Conservation (phyloP, 2,888 invertebrate species). For the Caenorhabditis panamensis region DNA sequence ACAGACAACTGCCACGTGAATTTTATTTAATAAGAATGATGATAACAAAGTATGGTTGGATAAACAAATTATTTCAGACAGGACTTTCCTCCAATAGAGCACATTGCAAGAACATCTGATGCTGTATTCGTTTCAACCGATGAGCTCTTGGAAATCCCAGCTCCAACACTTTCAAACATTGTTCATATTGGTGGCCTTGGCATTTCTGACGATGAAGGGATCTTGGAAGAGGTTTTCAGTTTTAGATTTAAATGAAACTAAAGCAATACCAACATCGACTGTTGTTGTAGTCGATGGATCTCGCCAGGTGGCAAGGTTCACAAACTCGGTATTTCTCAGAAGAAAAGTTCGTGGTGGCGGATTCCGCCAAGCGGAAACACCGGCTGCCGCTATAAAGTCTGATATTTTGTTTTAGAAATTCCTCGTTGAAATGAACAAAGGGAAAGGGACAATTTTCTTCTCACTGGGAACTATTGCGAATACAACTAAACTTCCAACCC, state of each 20-base stretch:
- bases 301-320: too few species aligned
- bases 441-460: conserved; percentile 68
- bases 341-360: too few species aligned
- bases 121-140: conserved; percentile 72
- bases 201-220: not conserved
- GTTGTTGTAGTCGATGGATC: too few species aligned
- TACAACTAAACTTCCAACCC: conserved; percentile 63
- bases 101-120: conserved; percentile 66
- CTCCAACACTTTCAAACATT: conserved; percentile 69
- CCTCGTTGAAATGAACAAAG: conserved; percentile 58
- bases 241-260: not conserved
- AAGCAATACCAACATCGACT: too few species aligned
- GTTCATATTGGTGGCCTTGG: conserved; percentile 72
- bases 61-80: conserved; percentile 31
- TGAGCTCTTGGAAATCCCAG: conserved; percentile 71
- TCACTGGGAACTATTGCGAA: conserved; percentile 72
- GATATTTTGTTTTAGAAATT: conserved; percentile 54
- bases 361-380: too few species aligned
- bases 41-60: too few species aligned
- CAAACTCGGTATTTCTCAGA: too few species aligned
- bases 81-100: conserved; percentile 65
- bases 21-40: too few species aligned
- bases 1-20: too few species aligned
- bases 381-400: too few species aligned
- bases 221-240: conserved; percentile 37